These are phyloP conservation scores for Sphenopsis melanotis DNA, from an alignment of 2,797 vertebrate species.

Conservation along the genomic window DNA sequence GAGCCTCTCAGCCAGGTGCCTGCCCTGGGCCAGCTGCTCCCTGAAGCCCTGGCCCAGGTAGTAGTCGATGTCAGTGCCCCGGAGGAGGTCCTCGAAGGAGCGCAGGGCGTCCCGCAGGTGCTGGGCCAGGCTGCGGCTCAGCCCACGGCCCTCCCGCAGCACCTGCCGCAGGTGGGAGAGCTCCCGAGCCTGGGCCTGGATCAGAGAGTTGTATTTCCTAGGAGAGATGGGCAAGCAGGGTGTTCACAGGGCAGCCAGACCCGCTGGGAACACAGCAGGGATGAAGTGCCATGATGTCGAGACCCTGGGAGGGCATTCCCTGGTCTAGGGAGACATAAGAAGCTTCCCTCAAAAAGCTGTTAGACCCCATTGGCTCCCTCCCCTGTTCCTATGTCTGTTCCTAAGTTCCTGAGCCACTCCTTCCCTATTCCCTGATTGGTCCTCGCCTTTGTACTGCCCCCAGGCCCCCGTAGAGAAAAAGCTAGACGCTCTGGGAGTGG, in stretches of 20 bases:
- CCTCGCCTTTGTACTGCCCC: neutral
- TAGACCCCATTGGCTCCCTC: neutral
- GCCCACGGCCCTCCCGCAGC: slow-evolving; percentile 80
- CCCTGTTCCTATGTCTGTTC: neutral
- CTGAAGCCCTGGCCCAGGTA: slow-evolving; percentile 91
- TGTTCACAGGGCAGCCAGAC: neutral
- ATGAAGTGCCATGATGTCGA: fast-evolving
- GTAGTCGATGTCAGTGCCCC: slow-evolving; percentile 89
- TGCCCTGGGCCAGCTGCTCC: slow-evolving; percentile 85
- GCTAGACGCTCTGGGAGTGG: too few species aligned
- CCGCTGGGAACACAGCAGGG: neutral
- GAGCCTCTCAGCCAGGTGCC: slow-evolving; percentile 81
- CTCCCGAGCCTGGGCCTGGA: slow-evolving; percentile 92
- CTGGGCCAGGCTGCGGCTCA: slow-evolving; percentile 83
- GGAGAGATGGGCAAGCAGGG: neutral
- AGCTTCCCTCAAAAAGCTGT: neutral
- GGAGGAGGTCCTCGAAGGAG: slow-evolving; percentile 90
- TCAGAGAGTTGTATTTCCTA: slow-evolving; percentile 88
- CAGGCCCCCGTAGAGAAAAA: neutral
- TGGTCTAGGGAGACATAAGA: neutral
- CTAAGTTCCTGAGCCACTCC: neutral
- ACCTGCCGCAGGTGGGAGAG: slow-evolving; percentile 88
- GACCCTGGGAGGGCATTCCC: neutral
- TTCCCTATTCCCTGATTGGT: neutral
- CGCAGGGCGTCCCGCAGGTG: slow-evolving; percentile 83